phyloP scores from a whole-genome alignment of 1,140 invertebrate genomes.

The Zaprionus camerounensis region DNA sequence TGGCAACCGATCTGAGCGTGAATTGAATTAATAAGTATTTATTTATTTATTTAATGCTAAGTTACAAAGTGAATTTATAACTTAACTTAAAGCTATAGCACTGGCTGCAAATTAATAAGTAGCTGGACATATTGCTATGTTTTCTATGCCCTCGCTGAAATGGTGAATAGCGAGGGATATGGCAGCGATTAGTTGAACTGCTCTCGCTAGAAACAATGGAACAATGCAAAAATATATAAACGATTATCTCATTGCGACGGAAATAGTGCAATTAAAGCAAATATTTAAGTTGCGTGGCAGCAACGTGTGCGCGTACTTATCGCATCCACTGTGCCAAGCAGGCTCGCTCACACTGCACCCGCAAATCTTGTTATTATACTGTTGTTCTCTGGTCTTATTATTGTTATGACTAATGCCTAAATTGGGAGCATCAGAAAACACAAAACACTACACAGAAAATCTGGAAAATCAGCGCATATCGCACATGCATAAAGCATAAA shows the following conservation, averaged over 20 bases:
- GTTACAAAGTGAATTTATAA: no score
- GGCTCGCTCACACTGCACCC: slow-evolving; percentile 9
- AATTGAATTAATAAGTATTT: neutral
- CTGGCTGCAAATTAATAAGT: no score
- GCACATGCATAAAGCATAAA: slow-evolving; percentile 45
- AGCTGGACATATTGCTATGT: neutral
- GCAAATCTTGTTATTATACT: slow-evolving; percentile 15
- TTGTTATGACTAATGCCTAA: slow-evolving; percentile 51
- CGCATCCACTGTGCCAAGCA: slow-evolving; percentile 15
- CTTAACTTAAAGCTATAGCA: no score
- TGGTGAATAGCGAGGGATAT: no score
- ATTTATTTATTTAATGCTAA: no score
- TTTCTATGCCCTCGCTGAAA: slow-evolving; percentile 48
- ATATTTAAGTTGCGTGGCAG: slow-evolving; percentile 47
- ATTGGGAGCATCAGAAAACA: slow-evolving; percentile 21
- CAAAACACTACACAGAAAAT: neutral
- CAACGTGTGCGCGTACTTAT: slow-evolving; percentile 20
- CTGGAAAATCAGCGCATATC: slow-evolving; percentile 27
- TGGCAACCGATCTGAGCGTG: neutral
- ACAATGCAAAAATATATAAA: slow-evolving; percentile 31
- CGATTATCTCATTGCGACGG: slow-evolving; percentile 80
- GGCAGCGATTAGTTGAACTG: neutral
- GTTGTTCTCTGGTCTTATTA: slow-evolving; percentile 19
- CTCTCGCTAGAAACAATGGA: slow-evolving; percentile 37
- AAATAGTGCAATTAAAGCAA: slow-evolving; percentile 76